Percentiles rank a stretch among this genome's conserved stretches.
Conservation (phyloP, 2,113 vertebrate species). For the Bungarus multicinctus region DNA sequence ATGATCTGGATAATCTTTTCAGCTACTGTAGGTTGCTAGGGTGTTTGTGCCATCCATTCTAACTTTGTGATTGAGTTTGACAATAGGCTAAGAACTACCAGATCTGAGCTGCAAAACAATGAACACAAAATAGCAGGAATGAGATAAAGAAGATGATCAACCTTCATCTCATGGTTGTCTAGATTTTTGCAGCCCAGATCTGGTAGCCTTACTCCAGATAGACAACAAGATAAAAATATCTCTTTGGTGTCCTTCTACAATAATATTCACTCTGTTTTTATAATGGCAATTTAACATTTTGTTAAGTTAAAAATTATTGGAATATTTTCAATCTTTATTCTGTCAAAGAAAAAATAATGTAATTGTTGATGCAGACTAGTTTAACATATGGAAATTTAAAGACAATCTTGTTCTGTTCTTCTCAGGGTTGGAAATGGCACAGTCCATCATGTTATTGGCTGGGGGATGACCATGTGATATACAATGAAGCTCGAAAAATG, state of each 20-base stretch:
- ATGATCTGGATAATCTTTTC: not conserved
- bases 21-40: not conserved
- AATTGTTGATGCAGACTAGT: not conserved
- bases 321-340: not conserved
- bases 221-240: not conserved
- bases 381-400: not conserved
- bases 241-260: not conserved
- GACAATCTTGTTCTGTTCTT: not conserved
- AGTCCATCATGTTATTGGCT: slow-evolving; percentile 93
- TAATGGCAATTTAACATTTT: not conserved
- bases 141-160: not conserved
- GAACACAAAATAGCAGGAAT: not conserved
- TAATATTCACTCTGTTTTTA: not conserved
- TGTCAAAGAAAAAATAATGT: not conserved
- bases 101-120: not conserved
- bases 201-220: not conserved
- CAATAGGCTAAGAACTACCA: not conserved
- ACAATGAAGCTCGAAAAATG: slow-evolving; percentile 78
- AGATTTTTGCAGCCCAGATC: not conserved
- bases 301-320: not conserved
- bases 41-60: not conserved
- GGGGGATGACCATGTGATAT: slow-evolving; percentile 81
- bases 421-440: slow-evolving; percentile 96
- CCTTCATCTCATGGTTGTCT: not conserved
- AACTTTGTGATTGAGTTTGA: not conserved